phyloP scores from a whole-genome alignment of 2,888 invertebrate species.

The Dasysyrphus tricinctus region DNA sequence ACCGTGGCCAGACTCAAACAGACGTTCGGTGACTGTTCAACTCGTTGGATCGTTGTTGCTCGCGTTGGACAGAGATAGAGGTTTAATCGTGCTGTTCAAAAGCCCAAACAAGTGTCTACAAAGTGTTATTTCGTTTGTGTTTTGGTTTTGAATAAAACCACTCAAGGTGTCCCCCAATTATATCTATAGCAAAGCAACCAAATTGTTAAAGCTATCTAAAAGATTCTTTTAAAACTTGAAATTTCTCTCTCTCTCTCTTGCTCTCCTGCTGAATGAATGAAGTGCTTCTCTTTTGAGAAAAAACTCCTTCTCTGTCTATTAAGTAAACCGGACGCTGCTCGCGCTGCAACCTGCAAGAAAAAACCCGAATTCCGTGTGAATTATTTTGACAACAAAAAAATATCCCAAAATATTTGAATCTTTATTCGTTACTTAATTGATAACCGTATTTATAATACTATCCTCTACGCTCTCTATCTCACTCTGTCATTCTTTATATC shows the following conservation, averaged over 20 bases:
- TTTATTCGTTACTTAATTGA: conserved; percentile 46
- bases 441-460: conserved; percentile 27
- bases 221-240: conserved; percentile 28
- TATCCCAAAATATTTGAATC: conserved; percentile 29
- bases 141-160: conserved; percentile 34
- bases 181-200: conserved; percentile 29
- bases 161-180: conserved; percentile 57
- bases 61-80: conserved; percentile 64
- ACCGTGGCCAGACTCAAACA: conserved; percentile 68
- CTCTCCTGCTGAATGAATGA: conserved; percentile 3
- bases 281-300: conserved; percentile 26
- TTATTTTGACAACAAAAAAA: conserved; percentile 50
- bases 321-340: conserved; percentile 33
- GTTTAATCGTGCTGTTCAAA: conserved; percentile 35
- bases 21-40: conserved; percentile 77
- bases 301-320: conserved; percentile 35
- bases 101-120: conserved; percentile 64
- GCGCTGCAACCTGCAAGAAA: conserved; percentile 45
- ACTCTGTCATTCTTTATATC: neutral
- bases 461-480: neutral
- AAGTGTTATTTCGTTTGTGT: conserved; percentile 50
- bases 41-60: conserved; percentile 74
- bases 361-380: conserved; percentile 58
- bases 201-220: conserved; percentile 33
- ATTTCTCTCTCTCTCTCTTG: conserved; percentile 10